Base-by-base conservation (phyloP, 2,888 invertebrate genomes). In the Sinelater perroti region DNA sequence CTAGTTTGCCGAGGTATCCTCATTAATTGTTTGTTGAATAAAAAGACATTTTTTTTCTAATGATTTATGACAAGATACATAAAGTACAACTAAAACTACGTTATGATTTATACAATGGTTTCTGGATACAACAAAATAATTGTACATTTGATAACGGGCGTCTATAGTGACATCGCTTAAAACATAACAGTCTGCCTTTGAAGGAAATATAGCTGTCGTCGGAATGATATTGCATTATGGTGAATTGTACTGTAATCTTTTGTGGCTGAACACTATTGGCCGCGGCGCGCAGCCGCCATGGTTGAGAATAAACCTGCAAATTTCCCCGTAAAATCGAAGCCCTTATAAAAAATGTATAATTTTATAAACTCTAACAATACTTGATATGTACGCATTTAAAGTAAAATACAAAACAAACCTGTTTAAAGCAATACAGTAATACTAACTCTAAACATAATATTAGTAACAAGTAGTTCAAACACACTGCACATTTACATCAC, bases 351-450 rank as follows among this genome's bases (percentile, higher is more conserved):
- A 50, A 36, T 38, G 20, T 50, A 50, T 38, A 40, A 11, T 50
- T 54, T 54, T 45, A 54, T 51, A 52, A 26, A 21, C 33, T 52
- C 30, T 52, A 46, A 51, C 36, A 57, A 52, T 52, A 46, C 44
- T 38, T 57, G 57, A 57, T 57, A 57, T 57, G 57, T 57, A 33
- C 31, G 45, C 51, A 17, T 57, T 38, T 46, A 44, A 56, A 57
- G 52, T 46, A 51, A 56, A 47, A 55, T 52, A 52, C 11, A 20
- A 35, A 17, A 45, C 56, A 56, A 56, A 56, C 45, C 36, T 56
- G 35, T 21, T 57, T 33, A 51, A 50, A 56, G 50, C 50, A 45
- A 44, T 31, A 10, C 2, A 42, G 16, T 31, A 17, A 16, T 11
- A 42, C 16, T 46, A 46, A 46, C 51, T 10, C 35, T 51, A 47